These are phyloP conservation scores for Pogonomyrmex barbatus DNA, from an alignment of 1,140 invertebrate species.

Conservation along the genomic window DNA sequence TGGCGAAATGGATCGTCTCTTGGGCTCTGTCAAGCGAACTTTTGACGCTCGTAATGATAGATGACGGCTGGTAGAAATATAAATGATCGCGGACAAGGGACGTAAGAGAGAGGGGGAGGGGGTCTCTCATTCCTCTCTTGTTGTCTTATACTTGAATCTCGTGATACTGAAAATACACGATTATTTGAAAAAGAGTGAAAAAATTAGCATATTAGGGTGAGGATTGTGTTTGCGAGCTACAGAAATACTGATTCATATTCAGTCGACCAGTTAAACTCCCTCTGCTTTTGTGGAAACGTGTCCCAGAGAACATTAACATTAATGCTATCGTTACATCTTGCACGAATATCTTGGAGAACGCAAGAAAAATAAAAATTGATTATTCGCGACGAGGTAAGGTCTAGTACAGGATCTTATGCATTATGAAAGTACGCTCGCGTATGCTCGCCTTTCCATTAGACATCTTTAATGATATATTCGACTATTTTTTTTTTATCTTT, in stretches of 20 bases:
- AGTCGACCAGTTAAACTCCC: background rate
- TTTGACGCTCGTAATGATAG: conserved; percentile 22
- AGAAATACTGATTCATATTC: conserved; percentile 34
- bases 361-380: conserved; percentile 23
- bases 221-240: background rate
- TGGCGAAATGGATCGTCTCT: conserved; percentile 8
- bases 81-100: background rate
- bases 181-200: conserved; percentile 10
- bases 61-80: background rate
- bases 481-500: background rate
- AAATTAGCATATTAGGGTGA: conserved; percentile 16
- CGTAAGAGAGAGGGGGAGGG: background rate
- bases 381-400: conserved; percentile 7
- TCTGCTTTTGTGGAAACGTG: conserved; percentile 6
- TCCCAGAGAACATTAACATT: conserved; percentile 33
- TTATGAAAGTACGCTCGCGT: background rate
- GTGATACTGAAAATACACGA: background rate
- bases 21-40: background rate
- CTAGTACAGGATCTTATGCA: background rate
- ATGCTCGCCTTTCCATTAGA: background rate
- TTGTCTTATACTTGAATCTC: background rate
- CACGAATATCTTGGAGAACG: conserved; percentile 29
- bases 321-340: conserved; percentile 33
- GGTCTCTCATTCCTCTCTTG: background rate
- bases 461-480: background rate